Base-by-base conservation (phyloP, 2,797 vertebrate species). In the Paguma larvata region DNA sequence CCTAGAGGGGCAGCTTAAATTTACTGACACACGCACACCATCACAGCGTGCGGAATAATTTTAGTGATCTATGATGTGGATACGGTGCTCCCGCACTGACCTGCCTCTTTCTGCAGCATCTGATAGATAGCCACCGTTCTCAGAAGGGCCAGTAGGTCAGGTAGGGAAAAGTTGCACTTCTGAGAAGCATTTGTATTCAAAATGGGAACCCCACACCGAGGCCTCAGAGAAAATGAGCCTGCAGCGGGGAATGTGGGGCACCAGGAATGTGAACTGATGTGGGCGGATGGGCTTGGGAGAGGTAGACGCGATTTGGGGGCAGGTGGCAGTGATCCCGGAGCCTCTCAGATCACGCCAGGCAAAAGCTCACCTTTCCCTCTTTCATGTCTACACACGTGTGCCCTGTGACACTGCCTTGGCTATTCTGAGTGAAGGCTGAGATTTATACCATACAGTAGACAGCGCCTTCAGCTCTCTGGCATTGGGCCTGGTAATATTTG, bases 401-500 rank as follows among this genome's bases (percentile, higher is more conserved):
- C 62, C 83, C 89, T 1, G 0, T 82, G 91, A 68, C 93, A 84
- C 21, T 51, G 56, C 94, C 67, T 41, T 78, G 73, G 80, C 88
- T 97, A 72, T 79, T 92, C 91, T 82, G 38, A 96, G 85, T 1
- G 63, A 97, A 95, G 87, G 38, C 63, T 25, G 34, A 89, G 93
- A 80, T 89, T 41, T 32, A n/a, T 14, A 62, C 48, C 34, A 34
- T 97, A 75, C 97, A 96, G 97, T 94, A 97, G 89, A 89, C 23
- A 34, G 18, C 78, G 95, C 94, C 93, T 94, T 91, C 91, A 96
- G 95, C 77, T 67, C 46, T 80, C 73, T 96, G 97, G 97, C 78
- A 1, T 18, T 32, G 62, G 4, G 89, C 97, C 96, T 98, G 96
- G 88, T 80, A 91, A 92, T 95, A 68, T 95, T 96, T 98, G 93